phyloP scores from a whole-genome alignment of 2,113 vertebrate species.

The Leucopsar rothschildi region DNA sequence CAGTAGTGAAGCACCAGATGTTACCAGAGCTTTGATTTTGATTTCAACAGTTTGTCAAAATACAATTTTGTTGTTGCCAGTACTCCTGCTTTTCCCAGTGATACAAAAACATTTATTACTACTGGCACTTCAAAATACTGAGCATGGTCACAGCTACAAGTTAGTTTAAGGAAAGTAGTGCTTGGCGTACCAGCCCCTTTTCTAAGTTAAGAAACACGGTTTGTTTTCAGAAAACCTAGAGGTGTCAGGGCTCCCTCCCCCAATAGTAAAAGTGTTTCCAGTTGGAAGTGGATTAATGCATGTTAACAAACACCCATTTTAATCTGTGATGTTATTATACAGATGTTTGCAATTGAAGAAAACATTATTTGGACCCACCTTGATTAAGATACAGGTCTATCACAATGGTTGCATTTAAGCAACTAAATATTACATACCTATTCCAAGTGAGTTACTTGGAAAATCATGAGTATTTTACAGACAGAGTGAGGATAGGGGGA shows the following conservation, averaged over 20 bases:
- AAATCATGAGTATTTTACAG: not conserved
- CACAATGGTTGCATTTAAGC: not conserved
- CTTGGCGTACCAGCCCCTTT: not conserved
- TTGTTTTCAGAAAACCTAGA: not conserved
- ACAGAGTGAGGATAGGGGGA: not conserved
- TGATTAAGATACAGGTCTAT: not conserved
- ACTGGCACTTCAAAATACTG: not conserved
- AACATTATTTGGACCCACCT: not conserved
- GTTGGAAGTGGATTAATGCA: not conserved
- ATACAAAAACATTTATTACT: not conserved
- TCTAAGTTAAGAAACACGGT: not conserved
- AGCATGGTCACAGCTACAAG: not conserved
- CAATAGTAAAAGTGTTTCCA: not conserved
- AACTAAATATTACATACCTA: not conserved
- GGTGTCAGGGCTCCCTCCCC: accelerated
- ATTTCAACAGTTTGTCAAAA: not conserved
- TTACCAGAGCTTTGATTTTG: not conserved
- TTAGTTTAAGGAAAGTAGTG: not conserved
- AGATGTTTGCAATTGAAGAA: not conserved
- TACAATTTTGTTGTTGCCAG: not conserved
- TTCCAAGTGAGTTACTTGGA: not conserved
- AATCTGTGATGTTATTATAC: not conserved
- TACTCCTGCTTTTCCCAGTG: not conserved
- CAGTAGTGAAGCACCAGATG: not conserved
- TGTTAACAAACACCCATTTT: not conserved